These are phyloP conservation scores for Cydia splendana DNA, from an alignment of 1,140 invertebrate genomes.

Conservation along the genomic window DNA sequence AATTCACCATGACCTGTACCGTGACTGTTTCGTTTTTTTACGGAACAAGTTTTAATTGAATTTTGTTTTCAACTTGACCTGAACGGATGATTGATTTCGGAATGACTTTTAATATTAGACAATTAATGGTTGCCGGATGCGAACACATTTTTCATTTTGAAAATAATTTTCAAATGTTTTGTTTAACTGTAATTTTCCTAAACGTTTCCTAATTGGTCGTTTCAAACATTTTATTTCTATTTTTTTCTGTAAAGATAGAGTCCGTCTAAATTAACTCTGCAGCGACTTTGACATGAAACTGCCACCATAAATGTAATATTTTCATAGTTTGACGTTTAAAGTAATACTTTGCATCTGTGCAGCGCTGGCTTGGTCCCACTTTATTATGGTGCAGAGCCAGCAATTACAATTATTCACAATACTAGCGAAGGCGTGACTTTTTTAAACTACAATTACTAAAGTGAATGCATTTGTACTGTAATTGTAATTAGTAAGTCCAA, in stretches of 20 bases:
- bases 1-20: not conserved
- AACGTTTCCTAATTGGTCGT: too few relatives aligned
- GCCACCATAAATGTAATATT: too few relatives aligned
- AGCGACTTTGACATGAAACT: too few relatives aligned
- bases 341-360: too few relatives aligned
- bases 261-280: too few relatives aligned
- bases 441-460: not conserved
- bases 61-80: conserved; percentile 12
- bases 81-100: not conserved
- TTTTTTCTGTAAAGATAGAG: too few relatives aligned
- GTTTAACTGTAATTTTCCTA: not conserved
- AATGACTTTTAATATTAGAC: not conserved
- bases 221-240: too few relatives aligned
- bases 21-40: conserved; percentile 1
- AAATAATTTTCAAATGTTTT: not conserved
- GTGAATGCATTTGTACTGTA: not conserved
- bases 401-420: too few relatives aligned
- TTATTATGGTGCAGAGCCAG: too few relatives aligned
- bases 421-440: not conserved
- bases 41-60: conserved; percentile 4
- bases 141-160: not conserved
- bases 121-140: not conserved
- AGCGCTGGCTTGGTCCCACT: too few relatives aligned
- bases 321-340: too few relatives aligned
- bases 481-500: conserved; percentile 1